Conservation (phyloP, 2,113 vertebrate genomes). For the Leucoraja erinaceus region DNA sequence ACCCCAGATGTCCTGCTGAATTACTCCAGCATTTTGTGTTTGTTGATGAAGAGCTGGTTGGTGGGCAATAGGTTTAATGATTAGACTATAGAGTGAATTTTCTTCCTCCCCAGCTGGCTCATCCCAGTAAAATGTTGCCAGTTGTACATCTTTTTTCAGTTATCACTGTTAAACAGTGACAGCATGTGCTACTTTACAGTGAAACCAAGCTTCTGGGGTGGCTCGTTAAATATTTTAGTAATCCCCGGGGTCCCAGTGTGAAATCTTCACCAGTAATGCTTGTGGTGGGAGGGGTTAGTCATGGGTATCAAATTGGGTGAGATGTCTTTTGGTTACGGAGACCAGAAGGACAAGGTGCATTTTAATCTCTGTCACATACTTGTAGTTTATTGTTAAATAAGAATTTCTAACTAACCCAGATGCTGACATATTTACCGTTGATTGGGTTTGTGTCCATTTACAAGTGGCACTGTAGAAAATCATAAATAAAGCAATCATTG, state of each 20-base stretch:
- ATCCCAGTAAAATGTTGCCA: background rate
- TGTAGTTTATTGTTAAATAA: background rate
- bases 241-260: background rate
- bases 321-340: background rate
- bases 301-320: background rate
- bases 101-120: background rate
- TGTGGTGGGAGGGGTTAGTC: background rate
- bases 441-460: background rate
- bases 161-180: constrained; percentile 8
- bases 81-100: background rate
- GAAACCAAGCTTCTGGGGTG: background rate
- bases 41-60: background rate
- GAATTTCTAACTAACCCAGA: background rate
- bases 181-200: background rate
- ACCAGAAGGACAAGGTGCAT: background rate
- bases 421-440: background rate
- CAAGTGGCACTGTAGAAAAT: background rate
- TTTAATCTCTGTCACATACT: background rate
- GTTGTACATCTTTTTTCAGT: background rate
- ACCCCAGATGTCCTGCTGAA: too few species aligned
- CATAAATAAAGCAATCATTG: background rate
- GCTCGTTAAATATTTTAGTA: background rate
- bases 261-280: background rate
- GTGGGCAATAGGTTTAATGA: too few species aligned
- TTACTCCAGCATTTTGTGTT: too few species aligned